Conservation (phyloP, 2,113 vertebrate species). For the Cervus canadensis region DNA sequence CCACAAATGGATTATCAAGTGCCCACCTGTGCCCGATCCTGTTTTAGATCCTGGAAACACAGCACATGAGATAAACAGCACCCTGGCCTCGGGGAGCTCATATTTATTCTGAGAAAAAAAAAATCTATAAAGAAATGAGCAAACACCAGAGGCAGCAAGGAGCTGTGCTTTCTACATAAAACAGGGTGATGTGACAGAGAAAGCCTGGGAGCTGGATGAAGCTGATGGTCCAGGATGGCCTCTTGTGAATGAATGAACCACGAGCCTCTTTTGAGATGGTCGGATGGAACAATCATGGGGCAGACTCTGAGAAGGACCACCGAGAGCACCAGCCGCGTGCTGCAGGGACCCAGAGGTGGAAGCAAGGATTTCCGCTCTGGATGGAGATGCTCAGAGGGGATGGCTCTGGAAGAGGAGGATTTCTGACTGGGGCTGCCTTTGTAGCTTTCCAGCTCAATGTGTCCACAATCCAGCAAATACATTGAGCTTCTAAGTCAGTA, state of each 20-base stretch:
- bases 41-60: not conserved
- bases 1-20: not conserved
- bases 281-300: accelerated
- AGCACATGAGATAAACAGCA: not conserved
- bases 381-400: not conserved
- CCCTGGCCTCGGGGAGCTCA: not conserved
- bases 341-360: accelerated
- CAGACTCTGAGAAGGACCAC: not conserved
- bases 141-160: not conserved
- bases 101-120: not conserved
- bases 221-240: accelerated
- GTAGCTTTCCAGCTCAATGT: not conserved
- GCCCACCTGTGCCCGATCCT: not conserved
- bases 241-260: not conserved
- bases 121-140: not conserved
- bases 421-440: not conserved
- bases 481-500: not conserved
- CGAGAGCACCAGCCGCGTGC: accelerated
- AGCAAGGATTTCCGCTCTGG: not conserved
- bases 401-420: not conserved
- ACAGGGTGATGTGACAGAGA: not conserved
- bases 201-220: too few species aligned
- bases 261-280: not conserved
- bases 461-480: not conserved
- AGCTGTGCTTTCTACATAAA: not conserved